Percentiles rank a stretch among this genome's conserved stretches.
Evolutionary conservation across 2,797 vertebrate genomes (phyloP).

Genomic region (Gadopsis marmoratus): DNA sequence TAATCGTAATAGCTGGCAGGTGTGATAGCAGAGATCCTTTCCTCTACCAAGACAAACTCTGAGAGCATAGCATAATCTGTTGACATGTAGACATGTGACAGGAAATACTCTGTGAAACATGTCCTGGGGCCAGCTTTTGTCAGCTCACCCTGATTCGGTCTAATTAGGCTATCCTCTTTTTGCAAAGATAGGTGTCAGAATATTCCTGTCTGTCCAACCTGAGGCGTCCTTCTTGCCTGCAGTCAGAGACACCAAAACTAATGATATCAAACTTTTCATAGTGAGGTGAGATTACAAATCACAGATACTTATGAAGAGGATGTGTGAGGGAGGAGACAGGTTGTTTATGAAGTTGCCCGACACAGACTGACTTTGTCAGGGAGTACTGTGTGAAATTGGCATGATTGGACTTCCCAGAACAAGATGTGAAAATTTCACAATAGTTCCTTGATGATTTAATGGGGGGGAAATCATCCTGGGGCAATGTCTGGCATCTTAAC

Average conservation of each 20-base stretch:
- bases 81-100: slow-evolving; percentile 83
- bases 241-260: slow-evolving; percentile 68
- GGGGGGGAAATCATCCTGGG: slow-evolving; percentile 60
- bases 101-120: slow-evolving; percentile 78
- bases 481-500: slow-evolving; percentile 67
- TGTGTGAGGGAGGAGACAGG: slow-evolving; percentile 47
- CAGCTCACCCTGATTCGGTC: slow-evolving; percentile 76
- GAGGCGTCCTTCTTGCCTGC: slow-evolving; percentile 61
- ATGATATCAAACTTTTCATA: slow-evolving; percentile 74
- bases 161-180: slow-evolving; percentile 77
- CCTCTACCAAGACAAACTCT: slow-evolving; percentile 56
- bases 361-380: slow-evolving; percentile 40
- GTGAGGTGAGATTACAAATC: slow-evolving; percentile 55
- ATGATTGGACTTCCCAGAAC: slow-evolving; percentile 72
- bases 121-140: slow-evolving; percentile 81
- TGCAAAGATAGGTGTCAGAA: slow-evolving; percentile 77
- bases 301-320: slow-evolving; percentile 21
- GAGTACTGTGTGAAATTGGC: slow-evolving; percentile 67
- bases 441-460: slow-evolving; percentile 67
- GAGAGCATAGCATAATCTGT: slow-evolving; percentile 72
- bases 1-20: slow-evolving; percentile 62
- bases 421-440: slow-evolving; percentile 71
- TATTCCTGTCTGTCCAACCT: slow-evolving; percentile 62
- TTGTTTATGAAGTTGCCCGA: slow-evolving; percentile 60
- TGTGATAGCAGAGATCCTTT: slow-evolving; percentile 67